These are phyloP conservation scores for Cecropterus lyciades DNA, from an alignment of 1,140 invertebrate genomes.

Conservation along the genomic window DNA sequence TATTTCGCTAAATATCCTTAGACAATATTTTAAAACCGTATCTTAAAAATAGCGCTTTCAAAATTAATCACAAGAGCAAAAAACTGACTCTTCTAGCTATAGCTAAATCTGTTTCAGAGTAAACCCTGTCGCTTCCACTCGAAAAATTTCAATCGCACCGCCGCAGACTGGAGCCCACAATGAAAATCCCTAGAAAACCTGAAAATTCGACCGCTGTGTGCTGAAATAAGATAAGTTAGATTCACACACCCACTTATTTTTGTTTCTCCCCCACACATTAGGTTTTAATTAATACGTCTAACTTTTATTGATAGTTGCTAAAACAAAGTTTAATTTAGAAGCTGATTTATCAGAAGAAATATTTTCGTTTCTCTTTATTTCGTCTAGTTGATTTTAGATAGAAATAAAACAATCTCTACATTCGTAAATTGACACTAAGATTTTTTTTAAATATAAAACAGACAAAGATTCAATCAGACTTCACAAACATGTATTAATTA, in stretches of 20 bases:
- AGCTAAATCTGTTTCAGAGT: slow-evolving; percentile 36
- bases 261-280: slow-evolving; percentile 29
- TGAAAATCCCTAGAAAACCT: slow-evolving; percentile 77
- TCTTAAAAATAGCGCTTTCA: no score
- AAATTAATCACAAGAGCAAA: no score
- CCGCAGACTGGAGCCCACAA: slow-evolving; percentile 69
- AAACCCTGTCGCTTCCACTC: slow-evolving; percentile 78
- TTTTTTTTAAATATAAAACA: no score
- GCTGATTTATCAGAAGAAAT: not conserved
- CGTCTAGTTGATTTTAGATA: not conserved
- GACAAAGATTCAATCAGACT: no score
- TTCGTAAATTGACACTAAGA: no score
- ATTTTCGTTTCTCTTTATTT: not conserved
- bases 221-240: slow-evolving; percentile 60
- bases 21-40: no score
- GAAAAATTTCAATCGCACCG: slow-evolving; percentile 80
- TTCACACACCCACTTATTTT: slow-evolving; percentile 49
- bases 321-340: not conserved
- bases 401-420: no score
- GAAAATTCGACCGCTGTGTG: slow-evolving; percentile 65
- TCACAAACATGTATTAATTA: no score
- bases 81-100: slow-evolving; percentile 6
- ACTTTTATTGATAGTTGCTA: not conserved
- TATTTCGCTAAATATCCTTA: no score
- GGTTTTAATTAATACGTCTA: slow-evolving; percentile 5